These are phyloP conservation scores for Protonemura montana DNA, from an alignment of 2,888 invertebrate species.

Conservation along the genomic window DNA sequence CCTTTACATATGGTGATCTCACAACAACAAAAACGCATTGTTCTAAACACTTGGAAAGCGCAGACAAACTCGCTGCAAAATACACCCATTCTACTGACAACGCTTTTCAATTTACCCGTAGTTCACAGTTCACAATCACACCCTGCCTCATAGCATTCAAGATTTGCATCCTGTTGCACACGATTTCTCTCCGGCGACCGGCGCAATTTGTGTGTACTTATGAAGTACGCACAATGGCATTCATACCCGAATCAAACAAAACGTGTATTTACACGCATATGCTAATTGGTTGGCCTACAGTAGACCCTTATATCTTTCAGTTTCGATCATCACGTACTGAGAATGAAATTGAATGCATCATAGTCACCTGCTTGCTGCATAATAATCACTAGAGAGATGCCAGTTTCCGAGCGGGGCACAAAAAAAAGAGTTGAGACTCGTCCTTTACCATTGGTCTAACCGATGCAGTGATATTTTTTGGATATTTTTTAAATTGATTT, in stretches of 20 bases:
- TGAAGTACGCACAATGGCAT: neutral
- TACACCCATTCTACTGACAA: neutral
- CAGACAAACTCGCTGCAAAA: neutral
- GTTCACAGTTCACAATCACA: conserved; percentile 12
- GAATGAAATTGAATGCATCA: neutral
- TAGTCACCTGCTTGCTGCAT: neutral
- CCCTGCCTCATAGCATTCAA: neutral
- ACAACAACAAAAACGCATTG: neutral
- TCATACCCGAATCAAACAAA: neutral
- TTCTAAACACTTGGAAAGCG: neutral
- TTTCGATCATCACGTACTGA: conserved; percentile 4
- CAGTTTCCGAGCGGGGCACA: neutral
- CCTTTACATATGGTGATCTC: too few relatives aligned
- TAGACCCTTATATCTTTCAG: neutral
- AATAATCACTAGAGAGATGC: neutral
- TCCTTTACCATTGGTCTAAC: neutral
- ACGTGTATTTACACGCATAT: neutral
- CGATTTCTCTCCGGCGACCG: neutral
- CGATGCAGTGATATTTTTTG: neutral
- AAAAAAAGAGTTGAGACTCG: neutral
- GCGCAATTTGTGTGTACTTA: neutral
- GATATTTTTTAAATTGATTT: neutral
- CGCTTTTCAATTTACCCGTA: neutral
- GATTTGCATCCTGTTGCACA: neutral
- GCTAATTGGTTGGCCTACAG: neutral